These are phyloP conservation scores for Drosophila yooni DNA, from an alignment of 2,888 invertebrate genomes.

Conservation along the genomic window DNA sequence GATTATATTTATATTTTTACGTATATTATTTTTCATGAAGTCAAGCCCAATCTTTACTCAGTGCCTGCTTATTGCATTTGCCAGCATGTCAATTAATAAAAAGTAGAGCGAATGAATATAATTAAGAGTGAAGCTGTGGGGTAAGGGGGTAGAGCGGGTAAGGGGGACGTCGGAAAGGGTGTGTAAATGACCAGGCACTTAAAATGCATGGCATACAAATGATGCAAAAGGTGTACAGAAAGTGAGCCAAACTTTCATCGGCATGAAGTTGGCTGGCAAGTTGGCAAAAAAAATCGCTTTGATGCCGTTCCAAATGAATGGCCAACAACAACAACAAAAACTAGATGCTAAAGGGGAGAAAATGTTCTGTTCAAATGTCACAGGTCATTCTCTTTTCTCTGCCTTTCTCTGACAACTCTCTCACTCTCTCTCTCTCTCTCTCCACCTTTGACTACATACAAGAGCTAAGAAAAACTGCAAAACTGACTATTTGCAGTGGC, in stretches of 20 bases:
- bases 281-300: constrained; percentile 38
- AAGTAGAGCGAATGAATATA: constrained; percentile 30
- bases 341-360: constrained; percentile 20
- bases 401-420: not conserved
- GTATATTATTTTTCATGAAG: not conserved
- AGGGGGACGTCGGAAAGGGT: not conserved
- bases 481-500: constrained; percentile 14
- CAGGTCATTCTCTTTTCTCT: constrained; percentile 35
- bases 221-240: constrained; percentile 52
- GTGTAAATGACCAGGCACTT: constrained; percentile 61
- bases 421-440: not conserved
- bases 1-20: not conserved
- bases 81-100: constrained; percentile 45
- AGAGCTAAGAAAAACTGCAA: not conserved
- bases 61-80: constrained; percentile 26
- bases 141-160: not conserved
- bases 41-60: not conserved
- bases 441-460: constrained; percentile 1
- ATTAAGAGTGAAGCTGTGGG: constrained; percentile 6
- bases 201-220: constrained; percentile 59
- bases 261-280: constrained; percentile 36
- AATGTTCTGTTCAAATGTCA: constrained; percentile 49
- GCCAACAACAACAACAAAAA: not conserved
- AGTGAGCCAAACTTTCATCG: constrained; percentile 33
- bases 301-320: constrained; percentile 44